Conservation (phyloP, 2,113 vertebrate species). For the Muntiacus muntjak region DNA sequence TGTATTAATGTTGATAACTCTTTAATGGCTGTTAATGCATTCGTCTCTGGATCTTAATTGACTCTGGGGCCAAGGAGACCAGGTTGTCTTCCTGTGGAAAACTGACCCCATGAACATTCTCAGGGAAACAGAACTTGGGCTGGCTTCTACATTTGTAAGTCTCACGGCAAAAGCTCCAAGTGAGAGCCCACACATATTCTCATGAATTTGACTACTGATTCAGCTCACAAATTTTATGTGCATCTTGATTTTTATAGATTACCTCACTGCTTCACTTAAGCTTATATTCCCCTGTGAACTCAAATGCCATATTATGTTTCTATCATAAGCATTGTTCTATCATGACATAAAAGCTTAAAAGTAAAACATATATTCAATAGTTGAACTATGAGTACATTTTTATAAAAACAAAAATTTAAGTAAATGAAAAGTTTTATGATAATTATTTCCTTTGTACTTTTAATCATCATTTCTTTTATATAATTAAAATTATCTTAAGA, state of each 20-base stretch:
- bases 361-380: neutral
- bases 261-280: neutral
- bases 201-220: neutral
- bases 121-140: neutral
- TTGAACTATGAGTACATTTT: neutral
- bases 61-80: neutral
- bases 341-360: neutral
- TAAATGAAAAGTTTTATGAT: neutral
- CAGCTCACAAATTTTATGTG: neutral
- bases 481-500: neutral
- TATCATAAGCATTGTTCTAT: neutral
- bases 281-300: neutral
- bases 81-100: neutral
- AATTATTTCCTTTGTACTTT: neutral
- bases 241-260: neutral
- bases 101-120: neutral
- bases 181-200: neutral
- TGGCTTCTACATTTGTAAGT: fast-evolving
- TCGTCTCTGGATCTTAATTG: neutral
- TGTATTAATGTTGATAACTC: neutral
- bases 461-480: neutral
- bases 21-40: neutral
- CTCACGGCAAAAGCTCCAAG: neutral
- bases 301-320: neutral
- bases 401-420: neutral